phyloP scores from a whole-genome alignment of 64 coral and sea anemone species.

The Catalaphyllia jardinei region DNA sequence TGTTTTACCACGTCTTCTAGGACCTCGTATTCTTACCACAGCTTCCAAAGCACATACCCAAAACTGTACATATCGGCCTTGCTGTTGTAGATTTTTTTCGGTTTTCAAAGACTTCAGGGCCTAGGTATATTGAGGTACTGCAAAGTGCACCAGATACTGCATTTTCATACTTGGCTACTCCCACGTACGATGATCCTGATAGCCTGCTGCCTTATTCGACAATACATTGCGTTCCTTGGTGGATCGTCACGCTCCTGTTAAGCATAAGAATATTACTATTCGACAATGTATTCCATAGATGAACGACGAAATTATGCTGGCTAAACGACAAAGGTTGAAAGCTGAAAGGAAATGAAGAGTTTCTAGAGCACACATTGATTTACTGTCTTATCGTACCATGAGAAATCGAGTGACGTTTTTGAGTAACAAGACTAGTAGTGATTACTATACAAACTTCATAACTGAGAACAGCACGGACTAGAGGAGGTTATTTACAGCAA shows the following conservation, averaged over 20 bases:
- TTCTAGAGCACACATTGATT: background rate
- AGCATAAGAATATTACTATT: background rate
- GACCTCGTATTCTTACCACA: background rate
- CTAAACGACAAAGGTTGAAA: constrained; percentile 46
- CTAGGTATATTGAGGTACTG: background rate
- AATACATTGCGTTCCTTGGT: constrained; percentile 28
- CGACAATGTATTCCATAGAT: constrained; percentile 47
- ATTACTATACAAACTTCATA: constrained; percentile 16
- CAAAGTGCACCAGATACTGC: background rate
- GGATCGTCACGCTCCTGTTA: background rate
- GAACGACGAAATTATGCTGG: constrained; percentile 41
- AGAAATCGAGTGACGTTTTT: background rate
- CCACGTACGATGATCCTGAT: background rate
- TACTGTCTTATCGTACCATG: background rate
- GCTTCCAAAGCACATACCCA: constrained; percentile 26
- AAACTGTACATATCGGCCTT: constrained; percentile 32
- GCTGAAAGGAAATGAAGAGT: constrained; percentile 59
- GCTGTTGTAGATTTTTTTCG: constrained; percentile 2
- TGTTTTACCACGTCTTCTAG: background rate
- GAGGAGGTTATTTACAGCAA: constrained; percentile 1
- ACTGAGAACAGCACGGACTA: constrained; percentile 25
- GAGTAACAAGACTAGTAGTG: constrained; percentile 10
- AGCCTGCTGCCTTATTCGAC: constrained; percentile 3
- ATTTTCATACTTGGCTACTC: constrained; percentile 6
- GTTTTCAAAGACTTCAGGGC: constrained; percentile 1